A percentile compares a stretch with the other conserved stretches of the same genome.
These are phyloP conservation scores for Oreochromis grahami DNA, from an alignment of 2,797 vertebrate species.

Conservation along the genomic window DNA sequence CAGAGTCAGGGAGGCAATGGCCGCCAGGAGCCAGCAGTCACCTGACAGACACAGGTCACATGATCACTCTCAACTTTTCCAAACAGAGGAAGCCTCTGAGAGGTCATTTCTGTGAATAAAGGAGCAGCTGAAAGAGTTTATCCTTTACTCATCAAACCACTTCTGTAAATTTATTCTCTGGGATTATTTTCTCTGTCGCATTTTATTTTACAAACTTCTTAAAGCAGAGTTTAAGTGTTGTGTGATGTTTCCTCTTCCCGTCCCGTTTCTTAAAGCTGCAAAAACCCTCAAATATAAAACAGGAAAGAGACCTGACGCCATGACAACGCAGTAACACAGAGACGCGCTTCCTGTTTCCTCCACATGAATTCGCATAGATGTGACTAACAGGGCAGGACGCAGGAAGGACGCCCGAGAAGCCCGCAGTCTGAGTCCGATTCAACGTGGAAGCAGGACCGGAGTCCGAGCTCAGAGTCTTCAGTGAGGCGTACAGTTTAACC, in stretches of 20 bases:
- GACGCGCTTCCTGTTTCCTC: neutral
- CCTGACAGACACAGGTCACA: slow-evolving; percentile 66
- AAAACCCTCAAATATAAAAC: neutral
- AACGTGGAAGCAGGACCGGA: rapidly evolving
- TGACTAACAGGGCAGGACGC: neutral
- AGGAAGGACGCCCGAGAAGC: neutral
- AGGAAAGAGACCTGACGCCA: neutral
- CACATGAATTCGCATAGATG: neutral
- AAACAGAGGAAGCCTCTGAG: neutral
- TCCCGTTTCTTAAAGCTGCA: neutral
- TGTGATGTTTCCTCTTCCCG: neutral
- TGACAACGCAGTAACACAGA: neutral
- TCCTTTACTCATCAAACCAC: neutral
- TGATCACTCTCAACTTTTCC: neutral
- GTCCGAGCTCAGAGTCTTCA: neutral
- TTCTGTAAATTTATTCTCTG: neutral
- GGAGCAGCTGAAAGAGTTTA: neutral
- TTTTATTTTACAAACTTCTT: neutral
- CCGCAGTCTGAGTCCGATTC: neutral
- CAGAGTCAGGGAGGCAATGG: slow-evolving; percentile 88
- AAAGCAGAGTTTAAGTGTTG: neutral
- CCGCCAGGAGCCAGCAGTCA: slow-evolving; percentile 91
- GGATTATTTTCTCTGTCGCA: neutral
- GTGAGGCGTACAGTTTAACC: neutral
- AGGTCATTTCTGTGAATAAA: neutral